Base-by-base conservation (phyloP, 35 echinoderm and acorn worm genomes). In the Lytechinus variegatus region DNA sequence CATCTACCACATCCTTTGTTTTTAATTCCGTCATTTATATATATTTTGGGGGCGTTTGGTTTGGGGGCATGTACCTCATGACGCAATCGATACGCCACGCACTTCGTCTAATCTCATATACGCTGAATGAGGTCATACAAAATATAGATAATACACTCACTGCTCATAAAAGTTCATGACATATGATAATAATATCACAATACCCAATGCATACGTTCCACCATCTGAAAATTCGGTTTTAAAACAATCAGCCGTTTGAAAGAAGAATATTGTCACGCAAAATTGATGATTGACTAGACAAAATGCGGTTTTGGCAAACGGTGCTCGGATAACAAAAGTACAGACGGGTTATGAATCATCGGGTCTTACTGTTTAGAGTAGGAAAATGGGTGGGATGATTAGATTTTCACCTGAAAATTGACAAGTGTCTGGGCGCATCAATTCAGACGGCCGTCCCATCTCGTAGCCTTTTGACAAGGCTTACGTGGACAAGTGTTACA, bases 321-420 rank as follows among this genome's bases (percentile, higher is more conserved):
- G n/a, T 79, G 66, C 14, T 79, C 66, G 66, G 21, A 44, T 79
- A 79, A 79, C 66, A 79, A 79, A 79, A 79, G 66, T 44, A 79
- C 66, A 79, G 66, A 79, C 66, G 66, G 21, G 16, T 6, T 6
- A 79, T 79, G 66, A 79, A 24, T 79, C 66, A 79, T 79, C 66
- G 21, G 14, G 21, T 2, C 21, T 79, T 24, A 24, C 19, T 79
- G 66, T 79, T 79, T 79, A 19, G 66, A n/a, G 66, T n/a, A 79
- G 66, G 66, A 79, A 79, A 79, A 79, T 79, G 66, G 66, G 66
- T 79, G 66, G 66, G 66, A 79, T 79, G 14, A 79, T 79, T 79
- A 79, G 14, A 79, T 79, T 79, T 79, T 79, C 66, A 7, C 19
- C 66, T 24, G 66, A 79, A 79, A 79, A 79, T 79, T 79, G 66